A percentile compares a stretch with the other conserved stretches of the same genome.
phyloP scores from a whole-genome alignment of 2,797 vertebrate genomes.

The Podargus strigoides region DNA sequence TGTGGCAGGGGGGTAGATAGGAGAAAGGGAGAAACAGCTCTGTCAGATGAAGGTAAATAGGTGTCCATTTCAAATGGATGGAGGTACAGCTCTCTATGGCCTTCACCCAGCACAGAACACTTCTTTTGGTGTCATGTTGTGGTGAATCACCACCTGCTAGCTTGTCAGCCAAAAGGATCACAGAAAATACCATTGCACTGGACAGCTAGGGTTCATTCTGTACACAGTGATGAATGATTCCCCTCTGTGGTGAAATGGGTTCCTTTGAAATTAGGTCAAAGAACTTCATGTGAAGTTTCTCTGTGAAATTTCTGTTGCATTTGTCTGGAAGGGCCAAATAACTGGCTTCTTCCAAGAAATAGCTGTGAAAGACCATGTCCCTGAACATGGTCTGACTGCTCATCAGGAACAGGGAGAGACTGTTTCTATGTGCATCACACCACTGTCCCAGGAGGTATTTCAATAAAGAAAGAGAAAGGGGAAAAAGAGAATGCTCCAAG shows the following conservation, averaged over 20 bases:
- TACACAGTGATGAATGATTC: not conserved
- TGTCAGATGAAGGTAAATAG: not conserved
- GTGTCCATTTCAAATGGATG: not conserved
- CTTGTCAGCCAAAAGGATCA: not conserved
- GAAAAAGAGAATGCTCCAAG: not conserved
- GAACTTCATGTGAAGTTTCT: not conserved
- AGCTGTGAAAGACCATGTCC: not conserved
- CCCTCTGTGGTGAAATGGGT: rapidly evolving
- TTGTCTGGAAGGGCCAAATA: not conserved
- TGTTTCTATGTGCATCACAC: not conserved
- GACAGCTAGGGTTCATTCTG: not conserved
- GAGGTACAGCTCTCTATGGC: not conserved
- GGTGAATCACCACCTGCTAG: not conserved
- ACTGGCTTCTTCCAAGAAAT: not conserved
- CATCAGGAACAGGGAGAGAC: not conserved
- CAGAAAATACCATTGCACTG: not conserved
- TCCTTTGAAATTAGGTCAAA: not conserved
- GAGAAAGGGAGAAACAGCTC: not conserved
- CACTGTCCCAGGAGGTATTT: not conserved
- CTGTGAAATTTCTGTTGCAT: not conserved
- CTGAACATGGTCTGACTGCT: not conserved
- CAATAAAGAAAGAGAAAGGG: not conserved
- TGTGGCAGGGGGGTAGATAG: rapidly evolving
- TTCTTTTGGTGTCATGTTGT: not conserved
- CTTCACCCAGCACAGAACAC: not conserved